Conservation (phyloP, 2,113 vertebrate species). For the Notothenia rossii region DNA sequence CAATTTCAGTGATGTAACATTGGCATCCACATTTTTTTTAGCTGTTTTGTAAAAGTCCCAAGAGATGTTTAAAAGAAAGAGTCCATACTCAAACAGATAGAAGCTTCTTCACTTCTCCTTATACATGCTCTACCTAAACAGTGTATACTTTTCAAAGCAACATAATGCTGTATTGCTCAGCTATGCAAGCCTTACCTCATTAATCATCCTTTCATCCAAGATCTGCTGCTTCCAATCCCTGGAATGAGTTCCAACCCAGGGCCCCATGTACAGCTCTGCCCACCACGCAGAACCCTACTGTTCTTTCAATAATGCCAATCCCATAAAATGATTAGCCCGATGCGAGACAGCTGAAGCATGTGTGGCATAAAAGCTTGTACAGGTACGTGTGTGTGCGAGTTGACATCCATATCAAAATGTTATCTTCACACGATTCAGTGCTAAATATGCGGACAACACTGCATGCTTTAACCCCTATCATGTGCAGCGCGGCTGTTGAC, state of each 20-base stretch:
- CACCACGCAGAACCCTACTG: neutral
- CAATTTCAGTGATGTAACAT: too few relatives aligned
- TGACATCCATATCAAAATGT: constrained; percentile 32
- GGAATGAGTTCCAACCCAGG: constrained; percentile 63
- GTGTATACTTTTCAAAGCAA: neutral
- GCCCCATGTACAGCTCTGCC: constrained; percentile 62
- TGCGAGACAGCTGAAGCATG: constrained; percentile 13
- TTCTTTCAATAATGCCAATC: constrained; percentile 30
- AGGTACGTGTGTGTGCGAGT: constrained; percentile 4
- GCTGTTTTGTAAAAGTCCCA: neutral
- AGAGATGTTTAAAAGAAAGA: neutral
- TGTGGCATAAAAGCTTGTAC: neutral
- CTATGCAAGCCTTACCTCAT: constrained; percentile 72
- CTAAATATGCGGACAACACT: constrained; percentile 29
- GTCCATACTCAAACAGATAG: neutral
- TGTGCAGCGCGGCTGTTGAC: constrained; percentile 60
- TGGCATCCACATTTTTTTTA: too few relatives aligned
- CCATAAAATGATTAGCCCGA: constrained; percentile 17
- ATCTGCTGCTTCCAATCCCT: constrained; percentile 58
- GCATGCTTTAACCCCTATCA: constrained; percentile 29
- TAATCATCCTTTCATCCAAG: constrained; percentile 55
- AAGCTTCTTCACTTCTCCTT: neutral
- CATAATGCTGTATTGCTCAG: neutral
- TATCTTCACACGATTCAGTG: constrained; percentile 22
- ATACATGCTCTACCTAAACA: neutral